These are phyloP conservation scores for Passer domesticus DNA, from an alignment of 2,113 vertebrate genomes.

Conservation along the genomic window DNA sequence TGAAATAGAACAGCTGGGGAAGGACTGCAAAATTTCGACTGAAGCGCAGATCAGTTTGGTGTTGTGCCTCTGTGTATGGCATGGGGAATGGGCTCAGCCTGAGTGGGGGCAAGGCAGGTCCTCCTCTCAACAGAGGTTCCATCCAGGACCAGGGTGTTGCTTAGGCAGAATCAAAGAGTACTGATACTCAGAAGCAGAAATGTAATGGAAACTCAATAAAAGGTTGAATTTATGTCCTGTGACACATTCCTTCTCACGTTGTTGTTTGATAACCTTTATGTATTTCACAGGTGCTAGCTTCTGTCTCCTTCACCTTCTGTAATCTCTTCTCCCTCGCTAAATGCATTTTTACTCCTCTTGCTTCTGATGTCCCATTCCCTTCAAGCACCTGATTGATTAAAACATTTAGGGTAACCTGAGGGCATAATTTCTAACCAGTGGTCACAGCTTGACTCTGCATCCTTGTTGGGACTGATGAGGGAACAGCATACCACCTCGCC, in stretches of 20 bases:
- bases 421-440: not conserved
- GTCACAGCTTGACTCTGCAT: not conserved
- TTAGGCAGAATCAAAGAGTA: not conserved
- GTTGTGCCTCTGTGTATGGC: not conserved
- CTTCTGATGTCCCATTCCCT: not conserved
- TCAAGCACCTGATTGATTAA: not conserved
- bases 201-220: not conserved
- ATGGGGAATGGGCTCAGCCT: not conserved
- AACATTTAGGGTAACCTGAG: not conserved
- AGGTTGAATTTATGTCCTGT: not conserved
- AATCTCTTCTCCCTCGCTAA: not conserved
- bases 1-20: constrained; percentile 15
- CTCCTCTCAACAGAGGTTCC: not conserved
- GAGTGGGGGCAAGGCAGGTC: not conserved
- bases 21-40: not conserved
- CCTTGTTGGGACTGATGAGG: not conserved
- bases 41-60: constrained; percentile 16
- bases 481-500: not conserved
- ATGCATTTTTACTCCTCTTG: not conserved
- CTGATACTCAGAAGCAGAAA: not conserved
- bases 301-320: not conserved
- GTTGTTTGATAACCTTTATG: not conserved
- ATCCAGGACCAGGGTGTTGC: not conserved
- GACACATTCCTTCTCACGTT: not conserved
- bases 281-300: not conserved